A percentile compares a stretch with the other conserved stretches of the same genome.
Conservation (phyloP, 2,113 vertebrate genomes). For the Lasiurus cinereus region DNA sequence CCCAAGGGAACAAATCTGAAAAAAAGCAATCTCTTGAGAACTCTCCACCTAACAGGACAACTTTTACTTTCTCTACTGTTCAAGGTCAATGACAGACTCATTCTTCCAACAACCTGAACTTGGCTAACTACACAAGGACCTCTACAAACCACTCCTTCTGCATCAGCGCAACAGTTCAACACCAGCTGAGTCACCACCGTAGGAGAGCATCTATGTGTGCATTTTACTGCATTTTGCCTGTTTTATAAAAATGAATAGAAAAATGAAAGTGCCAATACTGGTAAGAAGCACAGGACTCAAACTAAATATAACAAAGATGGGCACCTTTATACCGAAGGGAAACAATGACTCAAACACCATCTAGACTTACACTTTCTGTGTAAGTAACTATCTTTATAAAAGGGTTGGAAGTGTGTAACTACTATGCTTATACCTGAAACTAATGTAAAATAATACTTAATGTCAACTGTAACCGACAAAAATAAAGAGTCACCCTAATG, state of each 20-base stretch:
- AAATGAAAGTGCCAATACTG: slow-evolving; percentile 17
- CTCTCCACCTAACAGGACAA: not conserved
- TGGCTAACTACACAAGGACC: not conserved
- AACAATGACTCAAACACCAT: not conserved
- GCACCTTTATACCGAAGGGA: not conserved
- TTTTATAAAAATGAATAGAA: slow-evolving; percentile 34
- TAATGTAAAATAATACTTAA: not conserved
- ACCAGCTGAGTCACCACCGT: not conserved
- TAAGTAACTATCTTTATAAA: not conserved
- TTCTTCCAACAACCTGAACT: slow-evolving; percentile 11
- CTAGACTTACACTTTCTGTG: not conserved
- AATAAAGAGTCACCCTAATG: not conserved
- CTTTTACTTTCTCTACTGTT: not conserved
- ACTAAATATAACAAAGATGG: not conserved
- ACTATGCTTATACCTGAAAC: not conserved
- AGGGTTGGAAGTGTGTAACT: not conserved
- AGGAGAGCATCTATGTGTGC: not conserved
- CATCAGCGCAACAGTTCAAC: not conserved
- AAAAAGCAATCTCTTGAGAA: not conserved
- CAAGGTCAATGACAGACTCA: not conserved
- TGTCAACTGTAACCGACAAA: not conserved
- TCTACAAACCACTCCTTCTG: not conserved
- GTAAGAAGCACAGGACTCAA: not conserved
- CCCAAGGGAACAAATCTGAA: slow-evolving; percentile 29
- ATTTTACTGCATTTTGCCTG: not conserved